Evolutionary conservation across 2,888 invertebrate genomes (phyloP).

Genomic region (Dicranocentrus wangi): DNA sequence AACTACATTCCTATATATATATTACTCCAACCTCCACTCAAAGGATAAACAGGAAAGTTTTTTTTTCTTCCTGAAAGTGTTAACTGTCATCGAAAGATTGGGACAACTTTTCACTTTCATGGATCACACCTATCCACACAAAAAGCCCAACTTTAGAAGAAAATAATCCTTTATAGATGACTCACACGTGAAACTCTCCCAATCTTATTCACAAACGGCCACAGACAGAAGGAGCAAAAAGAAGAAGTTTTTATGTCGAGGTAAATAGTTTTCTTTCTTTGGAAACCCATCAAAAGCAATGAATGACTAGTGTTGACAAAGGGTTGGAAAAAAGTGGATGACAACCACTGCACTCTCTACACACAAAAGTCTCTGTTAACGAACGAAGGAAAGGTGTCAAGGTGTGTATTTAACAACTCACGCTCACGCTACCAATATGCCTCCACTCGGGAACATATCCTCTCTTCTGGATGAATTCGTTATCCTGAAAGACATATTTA

Average conservation of each 20-base stretch:
- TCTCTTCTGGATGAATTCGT: not conserved
- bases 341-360: constrained; percentile 11
- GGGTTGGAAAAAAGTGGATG: constrained; percentile 29
- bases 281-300: too few relatives aligned
- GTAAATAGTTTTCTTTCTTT: too few relatives aligned
- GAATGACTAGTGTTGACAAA: constrained; percentile 22
- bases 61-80: constrained; percentile 1
- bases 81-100: constrained; percentile 62
- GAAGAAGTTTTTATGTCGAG: too few relatives aligned
- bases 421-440: not conserved
- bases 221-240: too few relatives aligned
- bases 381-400: constrained; percentile 14
- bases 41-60: constrained; percentile 28
- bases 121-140: constrained; percentile 39
- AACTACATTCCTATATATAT: too few relatives aligned
- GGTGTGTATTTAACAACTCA: constrained; percentile 40
- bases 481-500: constrained; percentile 29
- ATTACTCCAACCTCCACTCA: too few relatives aligned
- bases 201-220: not conserved
- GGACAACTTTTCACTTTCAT: constrained; percentile 60
- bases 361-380: constrained; percentile 12
- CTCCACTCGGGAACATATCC: not conserved
- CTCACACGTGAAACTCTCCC: too few relatives aligned
- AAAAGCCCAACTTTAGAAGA: too few relatives aligned
- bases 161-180: not conserved